These are phyloP conservation scores for Gracilinanus agilis DNA, from an alignment of 2,113 vertebrate species.

Conservation along the genomic window DNA sequence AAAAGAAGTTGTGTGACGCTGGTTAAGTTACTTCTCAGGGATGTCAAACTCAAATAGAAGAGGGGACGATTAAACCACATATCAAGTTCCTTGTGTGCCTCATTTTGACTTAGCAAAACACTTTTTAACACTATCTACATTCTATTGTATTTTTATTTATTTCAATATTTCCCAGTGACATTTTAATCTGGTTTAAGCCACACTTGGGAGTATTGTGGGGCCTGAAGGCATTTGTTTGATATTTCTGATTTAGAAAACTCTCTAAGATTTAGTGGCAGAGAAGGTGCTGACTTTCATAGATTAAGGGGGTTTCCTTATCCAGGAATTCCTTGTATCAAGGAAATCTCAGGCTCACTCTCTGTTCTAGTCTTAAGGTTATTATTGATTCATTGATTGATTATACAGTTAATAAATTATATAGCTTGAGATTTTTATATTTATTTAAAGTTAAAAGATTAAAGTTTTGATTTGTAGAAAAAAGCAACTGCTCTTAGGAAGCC, in stretches of 20 bases:
- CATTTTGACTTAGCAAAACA: background rate
- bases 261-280: background rate
- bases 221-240: background rate
- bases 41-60: background rate
- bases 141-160: background rate
- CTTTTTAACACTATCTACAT: background rate
- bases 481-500: background rate
- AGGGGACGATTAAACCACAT: background rate
- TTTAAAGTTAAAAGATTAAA: background rate
- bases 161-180: background rate
- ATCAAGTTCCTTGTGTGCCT: background rate
- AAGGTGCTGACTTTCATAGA: background rate
- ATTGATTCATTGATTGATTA: background rate
- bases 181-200: background rate
- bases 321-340: background rate
- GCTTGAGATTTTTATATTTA: background rate
- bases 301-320: background rate
- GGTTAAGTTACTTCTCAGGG: background rate
- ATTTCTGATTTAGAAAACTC: background rate
- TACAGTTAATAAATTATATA: background rate
- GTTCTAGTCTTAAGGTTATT: background rate
- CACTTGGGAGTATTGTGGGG: background rate
- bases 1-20: background rate
- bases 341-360: background rate
- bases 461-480: background rate